Conservation (phyloP, 2,113 vertebrate species). For the Campylomormyrus tamandua region DNA sequence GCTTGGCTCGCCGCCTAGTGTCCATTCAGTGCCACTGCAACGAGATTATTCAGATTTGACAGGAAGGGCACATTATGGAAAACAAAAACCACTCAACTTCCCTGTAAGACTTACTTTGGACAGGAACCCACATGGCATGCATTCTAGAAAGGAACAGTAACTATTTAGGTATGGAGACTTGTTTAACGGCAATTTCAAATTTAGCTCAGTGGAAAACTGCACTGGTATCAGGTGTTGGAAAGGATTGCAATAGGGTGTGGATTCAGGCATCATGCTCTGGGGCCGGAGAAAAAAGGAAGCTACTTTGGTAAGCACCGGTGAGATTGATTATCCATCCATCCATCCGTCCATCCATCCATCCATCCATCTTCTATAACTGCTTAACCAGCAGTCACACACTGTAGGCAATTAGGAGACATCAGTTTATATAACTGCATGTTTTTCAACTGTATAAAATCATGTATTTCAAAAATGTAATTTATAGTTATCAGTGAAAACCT, state of each 20-base stretch:
- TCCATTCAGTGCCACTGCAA: background rate
- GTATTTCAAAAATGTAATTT: background rate
- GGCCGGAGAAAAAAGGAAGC: background rate
- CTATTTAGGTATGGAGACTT: background rate
- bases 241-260: background rate
- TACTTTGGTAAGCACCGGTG: background rate
- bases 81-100: background rate
- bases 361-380: background rate
- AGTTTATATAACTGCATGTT: background rate
- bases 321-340: background rate
- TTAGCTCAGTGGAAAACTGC: background rate
- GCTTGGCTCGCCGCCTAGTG: conserved; percentile 5
- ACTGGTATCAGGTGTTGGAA: background rate
- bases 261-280: background rate
- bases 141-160: background rate
- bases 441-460: background rate
- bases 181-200: background rate
- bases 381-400: background rate
- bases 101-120: background rate
- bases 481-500: background rate
- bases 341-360: background rate
- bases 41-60: background rate
- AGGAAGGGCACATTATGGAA: background rate
- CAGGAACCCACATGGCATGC: background rate
- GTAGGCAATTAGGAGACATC: background rate